Evolutionary conservation across 2,888 invertebrate species (phyloP).

Genomic region (Hydropsyche betteni): DNA sequence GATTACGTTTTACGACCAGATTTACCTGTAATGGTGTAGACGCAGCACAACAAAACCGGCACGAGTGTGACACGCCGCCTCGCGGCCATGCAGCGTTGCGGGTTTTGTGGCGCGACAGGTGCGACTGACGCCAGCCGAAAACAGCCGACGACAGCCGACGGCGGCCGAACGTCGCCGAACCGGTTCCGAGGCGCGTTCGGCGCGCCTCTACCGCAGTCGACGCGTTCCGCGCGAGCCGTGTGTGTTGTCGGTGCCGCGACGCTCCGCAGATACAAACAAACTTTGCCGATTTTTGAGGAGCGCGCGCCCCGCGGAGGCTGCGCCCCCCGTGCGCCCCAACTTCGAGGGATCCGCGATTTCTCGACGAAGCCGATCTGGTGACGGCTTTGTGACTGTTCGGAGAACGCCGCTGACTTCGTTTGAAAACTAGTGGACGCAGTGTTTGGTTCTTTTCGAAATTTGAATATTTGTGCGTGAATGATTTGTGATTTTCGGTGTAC

Average conservation of each 20-base stretch:
- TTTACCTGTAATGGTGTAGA: too few species aligned
- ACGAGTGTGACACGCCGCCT: background rate
- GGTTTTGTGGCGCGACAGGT: background rate
- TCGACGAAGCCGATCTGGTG: background rate
- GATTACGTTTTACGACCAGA: too few species aligned
- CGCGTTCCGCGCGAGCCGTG: background rate
- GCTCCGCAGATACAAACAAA: conserved; percentile 3
- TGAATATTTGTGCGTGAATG: too few species aligned
- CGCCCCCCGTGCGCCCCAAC: background rate
- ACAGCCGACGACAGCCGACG: conserved; percentile 10
- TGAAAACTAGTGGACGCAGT: background rate
- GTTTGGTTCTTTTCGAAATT: background rate
- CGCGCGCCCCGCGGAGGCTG: background rate
- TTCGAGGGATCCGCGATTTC: background rate
- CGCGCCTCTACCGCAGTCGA: conserved; percentile 7
- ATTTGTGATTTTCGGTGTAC: too few species aligned
- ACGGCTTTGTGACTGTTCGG: background rate
- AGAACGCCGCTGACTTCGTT: background rate
- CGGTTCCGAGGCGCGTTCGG: background rate
- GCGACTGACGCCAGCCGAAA: background rate
- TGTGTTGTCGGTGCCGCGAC: background rate
- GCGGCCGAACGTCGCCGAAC: background rate
- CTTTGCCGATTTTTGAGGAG: background rate
- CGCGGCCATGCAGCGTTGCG: background rate
- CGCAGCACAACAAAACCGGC: background rate